Conservation (phyloP, 2,888 invertebrate species). For the Acleris sparsana region DNA sequence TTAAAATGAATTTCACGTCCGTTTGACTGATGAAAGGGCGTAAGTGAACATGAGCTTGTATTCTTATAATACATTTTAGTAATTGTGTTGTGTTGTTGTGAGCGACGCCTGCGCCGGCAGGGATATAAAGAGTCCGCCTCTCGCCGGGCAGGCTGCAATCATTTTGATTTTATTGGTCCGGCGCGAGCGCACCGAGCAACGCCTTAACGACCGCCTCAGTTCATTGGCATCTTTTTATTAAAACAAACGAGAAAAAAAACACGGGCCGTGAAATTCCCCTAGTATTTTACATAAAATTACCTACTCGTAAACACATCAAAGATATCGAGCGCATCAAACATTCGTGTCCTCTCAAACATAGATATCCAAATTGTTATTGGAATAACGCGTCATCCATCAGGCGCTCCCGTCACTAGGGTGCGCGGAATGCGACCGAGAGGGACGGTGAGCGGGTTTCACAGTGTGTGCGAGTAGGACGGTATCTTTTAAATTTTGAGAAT, state of each 20-base stretch:
- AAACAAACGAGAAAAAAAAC: conserved; percentile 27
- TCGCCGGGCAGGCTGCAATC: conserved; percentile 34
- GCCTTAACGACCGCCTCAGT: conserved; percentile 37
- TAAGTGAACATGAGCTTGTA: conserved; percentile 10
- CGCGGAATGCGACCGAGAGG: conserved; percentile 59
- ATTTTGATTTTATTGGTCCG: conserved; percentile 41
- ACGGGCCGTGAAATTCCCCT: not conserved
- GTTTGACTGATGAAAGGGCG: conserved; percentile 12
- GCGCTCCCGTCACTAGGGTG: conserved; percentile 73
- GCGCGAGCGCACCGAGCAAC: conserved; percentile 32
- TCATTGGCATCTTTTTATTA: conserved; percentile 32
- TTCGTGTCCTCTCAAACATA: conserved; percentile 67
- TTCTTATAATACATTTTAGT: conserved; percentile 7
- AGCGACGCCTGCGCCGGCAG: conserved; percentile 29
- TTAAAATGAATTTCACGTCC: conserved; percentile 26
- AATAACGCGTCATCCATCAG: conserved; percentile 84
- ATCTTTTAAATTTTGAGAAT: conserved; percentile 72
- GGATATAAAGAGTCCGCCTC: conserved; percentile 33
- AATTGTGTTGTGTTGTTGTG: conserved; percentile 10
- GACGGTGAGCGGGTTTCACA: conserved; percentile 48
- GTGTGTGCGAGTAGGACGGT: conserved; percentile 57
- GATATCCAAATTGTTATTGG: conserved; percentile 82
- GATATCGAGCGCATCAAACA: conserved; percentile 41
- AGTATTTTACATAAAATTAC: conserved; percentile 27
- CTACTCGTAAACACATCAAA: conserved; percentile 36